A percentile compares a stretch with the other conserved stretches of the same genome.
Evolutionary conservation across 2,797 vertebrate genomes (phyloP).

Genomic region (Diceros bicornis): DNA sequence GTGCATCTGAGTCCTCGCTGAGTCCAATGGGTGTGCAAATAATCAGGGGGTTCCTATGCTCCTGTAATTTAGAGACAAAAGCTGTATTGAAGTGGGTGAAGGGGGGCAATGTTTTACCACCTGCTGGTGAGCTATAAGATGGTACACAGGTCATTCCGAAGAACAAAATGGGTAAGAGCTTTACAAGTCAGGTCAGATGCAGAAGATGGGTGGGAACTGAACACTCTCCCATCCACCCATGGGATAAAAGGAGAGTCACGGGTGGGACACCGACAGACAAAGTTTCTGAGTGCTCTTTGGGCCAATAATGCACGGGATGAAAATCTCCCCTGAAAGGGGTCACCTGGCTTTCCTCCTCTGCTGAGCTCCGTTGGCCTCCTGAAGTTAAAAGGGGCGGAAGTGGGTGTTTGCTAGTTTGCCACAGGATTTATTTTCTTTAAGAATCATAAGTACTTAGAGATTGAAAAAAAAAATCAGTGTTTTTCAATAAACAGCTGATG

Average conservation of each 20-base stretch:
- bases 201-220: not conserved
- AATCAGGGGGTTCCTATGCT: not conserved
- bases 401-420: not conserved
- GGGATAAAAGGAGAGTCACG: not conserved
- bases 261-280: not conserved
- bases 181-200: not conserved
- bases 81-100: not conserved
- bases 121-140: not conserved
- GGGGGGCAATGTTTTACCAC: not conserved
- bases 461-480: conserved; percentile 37
- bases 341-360: not conserved
- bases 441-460: conserved; percentile 44
- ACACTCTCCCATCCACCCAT: not conserved
- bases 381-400: not conserved
- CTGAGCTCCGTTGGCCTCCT: not conserved
- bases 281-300: accelerated
- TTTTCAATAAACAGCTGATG: conserved; percentile 70
- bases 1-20: not conserved
- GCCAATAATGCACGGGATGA: accelerated
- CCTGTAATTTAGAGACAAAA: not conserved
- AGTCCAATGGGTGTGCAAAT: not conserved
- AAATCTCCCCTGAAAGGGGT: not conserved
- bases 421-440: conserved; percentile 43
- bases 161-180: not conserved
- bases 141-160: not conserved